Evolutionary conservation across 2,888 invertebrate genomes (phyloP), one percentile per base, ranked within the genome.

Genomic region (Lucinisca nassula): DNA sequence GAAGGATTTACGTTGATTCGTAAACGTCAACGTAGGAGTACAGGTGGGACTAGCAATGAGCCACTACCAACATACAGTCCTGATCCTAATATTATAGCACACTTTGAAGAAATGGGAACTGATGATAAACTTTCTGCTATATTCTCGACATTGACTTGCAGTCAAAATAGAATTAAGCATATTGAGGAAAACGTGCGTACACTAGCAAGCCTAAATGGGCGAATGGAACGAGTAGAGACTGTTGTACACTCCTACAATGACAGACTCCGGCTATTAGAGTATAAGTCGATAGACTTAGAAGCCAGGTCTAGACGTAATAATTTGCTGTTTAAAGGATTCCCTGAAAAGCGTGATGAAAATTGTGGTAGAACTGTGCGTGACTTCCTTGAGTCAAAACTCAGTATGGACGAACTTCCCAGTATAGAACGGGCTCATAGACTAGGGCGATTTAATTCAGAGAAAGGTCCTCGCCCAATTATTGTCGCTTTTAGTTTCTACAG

Each of bases 261-360:
- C 55, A 55, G 55, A 21, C n/a, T 55, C 21, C 17, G n/a, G n/a
- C 21, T 55, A 55, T 55, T 80, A 14, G 80, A 73, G 10, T 80
- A 80, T 40, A 76, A 82, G 58, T 82, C 82, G 12, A 70, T 82
- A 10, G 77, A 82, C 38, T 51, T 74, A 8, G 75, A 81, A 27
- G 81, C 81, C 8, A 12, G 81, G 40, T 74, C 81, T 3, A 35
- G 81, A 38, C 27, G 74, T 17, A 81, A 81, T 40, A 81, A 81
- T 35, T 27, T 81, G 17, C 49, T 79, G 8, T 70, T 79, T n/a
- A 17, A 72, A 55, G 80, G 80, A 10, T 14, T 80, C 14, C 6
- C 58, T 35, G 81, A 81, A 40, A 75, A 74, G 40, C 49, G n/a
- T 6, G 81, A 74, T 0, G 74, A 81, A 38, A 75, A 51, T 24